Conservation (phyloP, 2,113 vertebrate genomes). For the Apodemus sylvaticus region DNA sequence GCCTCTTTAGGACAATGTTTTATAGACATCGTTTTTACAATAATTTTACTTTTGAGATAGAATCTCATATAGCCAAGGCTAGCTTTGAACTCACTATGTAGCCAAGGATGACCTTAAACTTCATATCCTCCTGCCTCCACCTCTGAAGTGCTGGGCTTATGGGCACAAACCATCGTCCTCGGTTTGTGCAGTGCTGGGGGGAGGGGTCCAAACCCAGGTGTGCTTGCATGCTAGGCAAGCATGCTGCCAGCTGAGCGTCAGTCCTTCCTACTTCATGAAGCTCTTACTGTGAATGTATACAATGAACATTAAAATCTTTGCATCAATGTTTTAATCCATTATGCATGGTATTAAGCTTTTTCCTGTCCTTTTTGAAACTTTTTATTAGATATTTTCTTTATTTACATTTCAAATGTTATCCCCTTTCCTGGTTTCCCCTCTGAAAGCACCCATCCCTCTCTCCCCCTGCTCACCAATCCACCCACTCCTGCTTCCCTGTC, state of each 20-base stretch:
- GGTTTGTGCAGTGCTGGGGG: not conserved
- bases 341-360: no score
- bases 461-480: no score
- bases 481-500: no score
- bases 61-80: no score
- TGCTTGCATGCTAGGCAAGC: not conserved
- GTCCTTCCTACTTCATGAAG: not conserved
- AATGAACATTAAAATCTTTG: not conserved
- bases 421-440: no score
- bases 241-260: not conserved
- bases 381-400: no score
- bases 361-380: no score
- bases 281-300: not conserved
- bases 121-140: not conserved
- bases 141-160: no score
- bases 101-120: not conserved
- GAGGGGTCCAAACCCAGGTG: not conserved
- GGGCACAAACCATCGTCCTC: not conserved
- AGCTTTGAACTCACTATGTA: not conserved
- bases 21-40: not conserved
- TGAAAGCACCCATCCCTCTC: no score
- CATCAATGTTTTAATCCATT: not conserved
- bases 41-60: not conserved
- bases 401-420: no score
- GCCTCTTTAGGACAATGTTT: not conserved